Base-by-base conservation (phyloP, 2,888 invertebrate genomes). In the Drosophila parthenogenetica region DNA sequence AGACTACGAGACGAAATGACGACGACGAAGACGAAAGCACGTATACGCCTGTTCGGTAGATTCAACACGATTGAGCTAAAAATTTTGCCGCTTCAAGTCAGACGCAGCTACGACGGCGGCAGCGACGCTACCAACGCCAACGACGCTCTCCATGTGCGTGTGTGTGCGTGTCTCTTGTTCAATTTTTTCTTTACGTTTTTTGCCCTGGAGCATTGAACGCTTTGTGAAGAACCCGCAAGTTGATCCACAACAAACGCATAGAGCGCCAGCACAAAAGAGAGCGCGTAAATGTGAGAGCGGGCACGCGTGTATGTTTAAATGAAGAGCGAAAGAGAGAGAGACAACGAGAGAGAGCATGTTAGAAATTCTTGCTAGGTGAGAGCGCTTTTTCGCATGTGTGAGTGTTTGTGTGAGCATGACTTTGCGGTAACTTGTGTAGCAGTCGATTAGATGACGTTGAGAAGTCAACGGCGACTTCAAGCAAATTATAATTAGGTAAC, bases 11-110 rank as follows among this genome's bases (percentile, higher is more conserved):
- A 48, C 46, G 25, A 45, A 40, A 61, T 19, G 57, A 68, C 35
- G 62, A 65, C 60, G 51, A 66, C 35, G 53, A 37, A 53, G 62
- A 64, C 79, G 71, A 88, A 75, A 80, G 69, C 77, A 89, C 86
- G 87, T 78, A 76, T 69, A 76, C 89, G 87, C 74, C 87, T 79
- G 89, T 77, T 86, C 87, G 84, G 84, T 86, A 84, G 89, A 83
- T 88, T 79, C 73, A 81, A 87, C 81, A 79, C 87, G 89, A 87
- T 87, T 87, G 76, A 87, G 84, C 81, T 81, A 84, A 82, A 81
- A 65, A 73, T 73, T 63, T 65, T 62, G 82, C 69, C 61, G 67
- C 68, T 74, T 69, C 39, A 22, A 67, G 53, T 42, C 59, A 63
- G 53, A 58, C 75, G 72, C 79, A 71, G 79, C 79, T 68, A 71